A percentile compares a stretch with the other conserved stretches of the same genome.
phyloP scores from a whole-genome alignment of 2,113 vertebrate genomes.

The Carettochelys insculpta region DNA sequence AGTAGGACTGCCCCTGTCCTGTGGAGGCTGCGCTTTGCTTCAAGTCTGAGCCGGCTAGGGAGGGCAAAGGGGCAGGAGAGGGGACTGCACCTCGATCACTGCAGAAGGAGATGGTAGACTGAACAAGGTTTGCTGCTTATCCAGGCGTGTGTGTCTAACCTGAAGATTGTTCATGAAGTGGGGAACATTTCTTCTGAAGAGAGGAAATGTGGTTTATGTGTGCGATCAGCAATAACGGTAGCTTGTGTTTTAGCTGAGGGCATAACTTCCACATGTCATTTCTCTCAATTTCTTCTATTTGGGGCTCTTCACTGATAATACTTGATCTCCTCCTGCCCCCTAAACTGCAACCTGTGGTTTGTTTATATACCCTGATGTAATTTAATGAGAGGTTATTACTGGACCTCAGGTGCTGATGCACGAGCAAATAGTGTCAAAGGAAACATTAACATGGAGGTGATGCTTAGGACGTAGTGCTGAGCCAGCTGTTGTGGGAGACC shows the following conservation, averaged over 20 bases:
- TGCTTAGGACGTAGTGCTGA: not conserved
- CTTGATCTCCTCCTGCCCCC: fast-evolving
- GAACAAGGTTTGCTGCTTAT: not conserved
- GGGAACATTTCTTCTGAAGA: not conserved
- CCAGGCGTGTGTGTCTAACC: not conserved
- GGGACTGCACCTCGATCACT: not conserved
- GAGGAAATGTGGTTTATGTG: not conserved
- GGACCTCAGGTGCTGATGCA: not conserved
- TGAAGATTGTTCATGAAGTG: not conserved
- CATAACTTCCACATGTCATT: not conserved
- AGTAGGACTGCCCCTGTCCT: constrained; percentile 26
- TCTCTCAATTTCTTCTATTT: not conserved
- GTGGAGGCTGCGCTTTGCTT: not conserved
- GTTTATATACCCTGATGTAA: not conserved
- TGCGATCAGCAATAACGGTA: not conserved
- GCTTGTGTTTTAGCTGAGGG: not conserved
- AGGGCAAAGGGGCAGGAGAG: not conserved
- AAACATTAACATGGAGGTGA: not conserved
- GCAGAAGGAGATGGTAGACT: not conserved
- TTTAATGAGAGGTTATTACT: not conserved
- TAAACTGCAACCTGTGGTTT: not conserved
- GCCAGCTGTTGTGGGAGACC: not conserved
- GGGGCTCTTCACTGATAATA: not conserved
- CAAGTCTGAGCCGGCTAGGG: not conserved
- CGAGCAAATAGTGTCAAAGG: not conserved